Conservation (phyloP, 1,140 invertebrate genomes). For the Magallana gigas region DNA sequence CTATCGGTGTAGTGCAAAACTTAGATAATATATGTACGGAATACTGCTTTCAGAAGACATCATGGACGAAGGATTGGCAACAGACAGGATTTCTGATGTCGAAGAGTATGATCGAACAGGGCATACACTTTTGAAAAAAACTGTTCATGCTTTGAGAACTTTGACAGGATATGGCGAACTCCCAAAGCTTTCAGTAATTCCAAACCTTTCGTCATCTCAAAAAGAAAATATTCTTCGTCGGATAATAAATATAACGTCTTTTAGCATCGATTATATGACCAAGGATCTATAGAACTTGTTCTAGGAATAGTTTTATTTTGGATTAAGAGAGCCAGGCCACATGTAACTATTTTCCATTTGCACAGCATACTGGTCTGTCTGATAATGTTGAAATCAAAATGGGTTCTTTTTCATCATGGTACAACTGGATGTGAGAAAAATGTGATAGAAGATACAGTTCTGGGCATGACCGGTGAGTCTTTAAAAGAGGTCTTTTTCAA, state of each 20-base stretch:
- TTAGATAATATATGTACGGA: constrained; percentile 85
- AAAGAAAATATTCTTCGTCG: constrained; percentile 61
- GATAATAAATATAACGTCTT: constrained; percentile 54
- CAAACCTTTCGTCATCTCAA: constrained; percentile 44
- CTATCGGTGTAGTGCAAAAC: constrained; percentile 83
- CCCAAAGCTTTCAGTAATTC: constrained; percentile 65
- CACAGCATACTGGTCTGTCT: constrained; percentile 65
- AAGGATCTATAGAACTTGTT: constrained; percentile 83
- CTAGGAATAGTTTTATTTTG: constrained; percentile 85
- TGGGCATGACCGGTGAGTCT: neutral
- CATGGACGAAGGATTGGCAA: constrained; percentile 49
- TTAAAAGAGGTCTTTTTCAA: constrained; percentile 8
- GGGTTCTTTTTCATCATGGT: constrained; percentile 34
- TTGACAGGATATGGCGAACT: constrained; percentile 62
- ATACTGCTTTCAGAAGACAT: constrained; percentile 79
- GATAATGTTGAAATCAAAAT: constrained; percentile 65
- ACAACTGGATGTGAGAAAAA: neutral
- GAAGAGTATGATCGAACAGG: constrained; percentile 74
- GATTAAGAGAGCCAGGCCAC: constrained; percentile 80
- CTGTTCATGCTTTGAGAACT: constrained; percentile 61
- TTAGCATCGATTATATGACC: constrained; percentile 79
- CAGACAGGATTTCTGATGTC: constrained; percentile 74
- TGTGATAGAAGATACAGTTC: neutral
- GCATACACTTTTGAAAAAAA: constrained; percentile 66
- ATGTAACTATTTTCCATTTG: constrained; percentile 64